Conservation (phyloP, 1,140 invertebrate genomes). For the Rhopalosiphum padi region DNA sequence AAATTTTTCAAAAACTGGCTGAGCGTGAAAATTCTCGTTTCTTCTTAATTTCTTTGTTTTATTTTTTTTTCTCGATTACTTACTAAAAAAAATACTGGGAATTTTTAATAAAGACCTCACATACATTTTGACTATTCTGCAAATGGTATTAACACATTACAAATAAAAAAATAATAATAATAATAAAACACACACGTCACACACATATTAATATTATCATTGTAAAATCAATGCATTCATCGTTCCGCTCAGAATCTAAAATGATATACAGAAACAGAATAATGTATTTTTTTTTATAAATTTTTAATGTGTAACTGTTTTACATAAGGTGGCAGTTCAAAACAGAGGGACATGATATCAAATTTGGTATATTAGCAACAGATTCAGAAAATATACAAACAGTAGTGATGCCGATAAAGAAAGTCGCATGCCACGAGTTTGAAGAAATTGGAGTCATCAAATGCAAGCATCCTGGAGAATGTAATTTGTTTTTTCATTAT, state of each 20-base stretch:
- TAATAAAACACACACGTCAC: too few relatives aligned
- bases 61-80: too few relatives aligned
- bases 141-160: too few relatives aligned
- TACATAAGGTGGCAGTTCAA: conserved; percentile 85
- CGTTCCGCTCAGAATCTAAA: neutral
- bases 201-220: too few relatives aligned
- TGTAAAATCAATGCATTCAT: too few relatives aligned
- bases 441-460: conserved; percentile 80
- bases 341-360: conserved; percentile 86
- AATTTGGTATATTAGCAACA: conserved; percentile 78
- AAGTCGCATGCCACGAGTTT: conserved; percentile 77
- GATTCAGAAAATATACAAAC: conserved; percentile 71
- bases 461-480: conserved; percentile 78
- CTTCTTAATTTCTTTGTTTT: too few relatives aligned
- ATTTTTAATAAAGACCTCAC: too few relatives aligned
- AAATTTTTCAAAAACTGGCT: too few relatives aligned
- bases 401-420: conserved; percentile 72
- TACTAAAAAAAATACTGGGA: too few relatives aligned
- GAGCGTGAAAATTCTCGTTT: too few relatives aligned
- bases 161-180: too few relatives aligned
- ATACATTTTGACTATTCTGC: too few relatives aligned
- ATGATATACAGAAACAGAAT: neutral
- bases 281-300: neutral
- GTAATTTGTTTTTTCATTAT: conserved; percentile 68
- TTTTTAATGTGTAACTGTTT: neutral